Base-by-base conservation (phyloP, 2,113 vertebrate genomes). In the Chaetura pelagica region DNA sequence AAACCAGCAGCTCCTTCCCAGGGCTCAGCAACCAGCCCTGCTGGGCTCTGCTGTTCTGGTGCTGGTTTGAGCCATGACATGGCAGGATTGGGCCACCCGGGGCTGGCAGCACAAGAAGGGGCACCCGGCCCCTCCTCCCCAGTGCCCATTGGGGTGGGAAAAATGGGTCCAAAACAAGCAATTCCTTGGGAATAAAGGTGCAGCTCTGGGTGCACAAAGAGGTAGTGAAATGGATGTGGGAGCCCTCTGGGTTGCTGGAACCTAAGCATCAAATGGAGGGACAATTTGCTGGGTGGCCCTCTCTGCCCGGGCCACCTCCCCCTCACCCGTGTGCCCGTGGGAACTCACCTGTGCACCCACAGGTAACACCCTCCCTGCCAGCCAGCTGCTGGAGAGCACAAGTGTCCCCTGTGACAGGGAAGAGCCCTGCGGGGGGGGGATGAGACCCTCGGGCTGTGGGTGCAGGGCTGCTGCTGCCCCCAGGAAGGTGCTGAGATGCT, bases 261-360 rank as follows among this genome's bases (percentile, higher is more conserved):
- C 38, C 76, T 95, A 95, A 88, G 92, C 91, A n/a, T n/a, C n/a
- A n/a, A n/a, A 81, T 84, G 81, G 84, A 94, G 83, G 86, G 95
- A 89, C 84, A 91, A 82, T 94, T 92, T 89, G 67, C 94, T 92
- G 73, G 0, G 93, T 29, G 68, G 34, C 52, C 77, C 85, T 90
- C 90, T 93, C 35, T 52, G 77, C 58, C 0, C 4, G 55, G 66
- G 83, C 67, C 1, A 9, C 48, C 78, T 17, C 84, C 51, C 16
- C 46, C 46, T 26, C 14, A 23, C 71, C 87, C 84, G 3, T 35
- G 58, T 46, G 61, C 85, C 3, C 2, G 4, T 0, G 0, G 49
- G 27, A 18, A 27, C 8, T 55, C 14, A 3, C 55, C 24, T 4
- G 6, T 29, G 38, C 38, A 4, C 59, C 82, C 72, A 52, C 10